phyloP scores from a whole-genome alignment of 2,113 vertebrate genomes.

The Peromyscus californicus region DNA sequence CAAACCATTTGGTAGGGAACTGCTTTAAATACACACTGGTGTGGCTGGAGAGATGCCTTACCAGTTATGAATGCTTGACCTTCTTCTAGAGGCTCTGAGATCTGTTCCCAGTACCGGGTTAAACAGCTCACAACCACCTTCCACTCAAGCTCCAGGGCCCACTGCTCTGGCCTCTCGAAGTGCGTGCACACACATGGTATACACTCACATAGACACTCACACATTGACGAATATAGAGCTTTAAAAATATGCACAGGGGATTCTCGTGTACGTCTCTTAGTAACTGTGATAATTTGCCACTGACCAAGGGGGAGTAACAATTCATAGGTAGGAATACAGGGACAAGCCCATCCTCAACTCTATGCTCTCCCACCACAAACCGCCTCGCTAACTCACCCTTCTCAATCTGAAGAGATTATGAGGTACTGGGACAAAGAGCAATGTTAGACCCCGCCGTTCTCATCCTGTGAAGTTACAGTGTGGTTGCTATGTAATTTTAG shows the following conservation, averaged over 20 bases:
- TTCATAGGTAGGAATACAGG: conserved; percentile 59
- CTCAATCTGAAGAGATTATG: conserved; percentile 66
- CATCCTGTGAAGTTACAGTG: conserved; percentile 73
- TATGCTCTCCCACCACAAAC: conserved; percentile 54
- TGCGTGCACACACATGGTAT: background rate
- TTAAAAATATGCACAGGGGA: background rate
- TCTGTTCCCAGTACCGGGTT: background rate
- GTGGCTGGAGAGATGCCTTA: background rate
- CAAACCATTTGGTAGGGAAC: background rate
- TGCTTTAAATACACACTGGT: background rate
- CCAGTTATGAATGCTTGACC: background rate
- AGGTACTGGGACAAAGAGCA: conserved; percentile 67
- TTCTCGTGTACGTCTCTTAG: conserved; percentile 54
- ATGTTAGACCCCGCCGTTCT: conserved; percentile 57
- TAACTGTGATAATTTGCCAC: background rate
- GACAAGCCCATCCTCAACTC: conserved; percentile 60
- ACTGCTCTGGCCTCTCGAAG: background rate
- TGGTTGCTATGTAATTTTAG: conserved; percentile 78
- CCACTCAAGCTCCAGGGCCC: background rate
- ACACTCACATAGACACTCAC: background rate
- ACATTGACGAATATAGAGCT: background rate
- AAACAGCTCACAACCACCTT: background rate
- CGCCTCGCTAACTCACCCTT: conserved; percentile 81
- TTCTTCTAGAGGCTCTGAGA: background rate
- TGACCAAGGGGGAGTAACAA: background rate